Conservation (phyloP, 2,797 vertebrate genomes). For the Urophycis tenuis region DNA sequence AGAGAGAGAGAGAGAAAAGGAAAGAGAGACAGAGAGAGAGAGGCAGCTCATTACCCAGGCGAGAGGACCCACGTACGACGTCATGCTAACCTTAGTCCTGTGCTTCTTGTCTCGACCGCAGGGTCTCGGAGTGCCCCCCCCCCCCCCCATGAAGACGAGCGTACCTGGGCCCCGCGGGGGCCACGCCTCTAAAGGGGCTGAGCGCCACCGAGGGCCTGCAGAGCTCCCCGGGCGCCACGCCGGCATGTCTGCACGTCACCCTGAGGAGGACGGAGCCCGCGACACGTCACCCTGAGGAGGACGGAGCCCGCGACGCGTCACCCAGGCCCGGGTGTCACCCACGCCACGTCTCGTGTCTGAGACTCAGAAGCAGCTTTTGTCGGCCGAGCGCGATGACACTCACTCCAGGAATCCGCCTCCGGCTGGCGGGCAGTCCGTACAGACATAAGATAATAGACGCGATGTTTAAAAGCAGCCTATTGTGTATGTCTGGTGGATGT, state of each 20-base stretch:
- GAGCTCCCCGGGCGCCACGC: conserved; percentile 56
- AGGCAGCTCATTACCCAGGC: conserved; percentile 16
- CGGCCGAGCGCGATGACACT: neutral
- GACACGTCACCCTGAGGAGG: conserved; percentile 56
- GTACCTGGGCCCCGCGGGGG: conserved; percentile 64
- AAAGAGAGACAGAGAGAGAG: too few relatives aligned
- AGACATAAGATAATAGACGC: neutral
- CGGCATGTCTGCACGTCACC: conserved; percentile 46
- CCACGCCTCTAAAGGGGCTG: conserved; percentile 58
- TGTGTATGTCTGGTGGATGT: neutral
- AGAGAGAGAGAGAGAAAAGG: too few relatives aligned
- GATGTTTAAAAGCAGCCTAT: neutral
- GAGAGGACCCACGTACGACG: conserved; percentile 17
- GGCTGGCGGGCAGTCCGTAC: neutral
- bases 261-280: conserved; percentile 60
- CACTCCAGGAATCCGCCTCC: neutral
- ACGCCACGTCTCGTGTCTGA: neutral
- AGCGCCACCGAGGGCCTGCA: conserved; percentile 55
- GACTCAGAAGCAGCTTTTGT: neutral
- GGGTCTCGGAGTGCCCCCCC: conserved; percentile 46
- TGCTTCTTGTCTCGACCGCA: conserved; percentile 30
- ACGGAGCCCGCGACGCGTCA: conserved; percentile 44
- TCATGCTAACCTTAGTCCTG: conserved; percentile 3
- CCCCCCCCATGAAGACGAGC: conserved; percentile 48
- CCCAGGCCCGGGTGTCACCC: conserved; percentile 53